These are phyloP conservation scores for Sinocyclocheilus anophthalmus DNA, from an alignment of 2,113 vertebrate genomes.

Conservation along the genomic window DNA sequence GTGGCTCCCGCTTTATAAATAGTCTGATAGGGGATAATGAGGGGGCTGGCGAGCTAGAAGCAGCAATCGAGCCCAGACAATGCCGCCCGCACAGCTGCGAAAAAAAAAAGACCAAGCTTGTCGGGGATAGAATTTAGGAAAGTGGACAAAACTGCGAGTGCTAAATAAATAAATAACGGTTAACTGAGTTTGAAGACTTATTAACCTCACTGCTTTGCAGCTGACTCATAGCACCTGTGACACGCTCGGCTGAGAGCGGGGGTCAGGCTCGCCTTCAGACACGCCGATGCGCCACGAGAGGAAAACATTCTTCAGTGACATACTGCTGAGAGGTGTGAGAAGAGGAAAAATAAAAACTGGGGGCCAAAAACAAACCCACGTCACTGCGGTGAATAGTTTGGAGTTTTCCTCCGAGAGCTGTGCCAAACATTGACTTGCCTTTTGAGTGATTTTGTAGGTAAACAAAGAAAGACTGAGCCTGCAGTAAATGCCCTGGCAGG, in stretches of 20 bases:
- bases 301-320: slow-evolving; percentile 62
- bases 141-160: slow-evolving; percentile 75
- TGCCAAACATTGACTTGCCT: slow-evolving; percentile 75
- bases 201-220: slow-evolving; percentile 78
- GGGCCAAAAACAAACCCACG: slow-evolving; percentile 23
- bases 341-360: neutral
- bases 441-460: slow-evolving; percentile 77
- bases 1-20: slow-evolving; percentile 91
- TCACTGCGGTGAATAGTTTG: slow-evolving; percentile 57
- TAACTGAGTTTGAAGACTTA: slow-evolving; percentile 89
- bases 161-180: slow-evolving; percentile 76
- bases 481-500: slow-evolving; percentile 68
- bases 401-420: slow-evolving; percentile 70
- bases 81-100: slow-evolving; percentile 83
- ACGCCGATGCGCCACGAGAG: neutral
- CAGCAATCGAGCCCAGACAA: slow-evolving; percentile 92
- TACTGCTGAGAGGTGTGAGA: slow-evolving; percentile 45
- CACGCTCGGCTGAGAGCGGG: slow-evolving; percentile 75
- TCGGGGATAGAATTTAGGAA: slow-evolving; percentile 79
- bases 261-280: slow-evolving; percentile 76
- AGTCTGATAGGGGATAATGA: slow-evolving; percentile 97
- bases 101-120: slow-evolving; percentile 83
- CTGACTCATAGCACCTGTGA: slow-evolving; percentile 87
- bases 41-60: slow-evolving; percentile 86
- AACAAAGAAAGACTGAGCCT: slow-evolving; percentile 76